These are phyloP conservation scores for Odontomyia ornata DNA, from an alignment of 2,888 invertebrate genomes.

Conservation along the genomic window DNA sequence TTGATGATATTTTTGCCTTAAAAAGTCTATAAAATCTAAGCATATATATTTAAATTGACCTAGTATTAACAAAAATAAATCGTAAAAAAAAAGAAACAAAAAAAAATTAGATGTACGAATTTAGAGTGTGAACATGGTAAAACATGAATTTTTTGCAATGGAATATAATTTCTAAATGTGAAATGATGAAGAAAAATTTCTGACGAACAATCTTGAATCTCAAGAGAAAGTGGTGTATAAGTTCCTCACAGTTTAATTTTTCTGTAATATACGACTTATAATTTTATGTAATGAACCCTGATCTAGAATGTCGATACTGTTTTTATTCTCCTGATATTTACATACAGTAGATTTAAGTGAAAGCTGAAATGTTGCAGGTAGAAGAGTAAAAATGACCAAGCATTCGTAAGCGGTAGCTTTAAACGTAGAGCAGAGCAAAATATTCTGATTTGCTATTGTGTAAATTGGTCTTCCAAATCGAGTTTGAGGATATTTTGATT, in stretches of 20 bases:
- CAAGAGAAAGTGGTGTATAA: conserved; percentile 57
- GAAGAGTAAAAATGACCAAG: no score
- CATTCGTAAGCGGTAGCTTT: no score
- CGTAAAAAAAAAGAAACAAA: conserved; percentile 41
- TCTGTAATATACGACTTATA: conserved; percentile 24
- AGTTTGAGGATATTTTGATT: no score
- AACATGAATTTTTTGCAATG: background rate
- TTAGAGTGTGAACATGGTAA: background rate
- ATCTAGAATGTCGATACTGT: no score
- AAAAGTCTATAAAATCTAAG: conserved; percentile 51
- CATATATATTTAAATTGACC: conserved; percentile 45
- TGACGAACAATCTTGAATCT: conserved; percentile 46
- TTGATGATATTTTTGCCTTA: conserved; percentile 55
- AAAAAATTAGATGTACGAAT: conserved; percentile 41
- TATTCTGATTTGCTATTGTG: no score
- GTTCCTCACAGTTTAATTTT: conserved; percentile 58
- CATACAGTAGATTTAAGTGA: no score
- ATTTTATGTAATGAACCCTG: background rate
- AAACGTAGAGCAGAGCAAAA: no score
- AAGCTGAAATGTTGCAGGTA: no score
- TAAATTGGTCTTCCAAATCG: no score
- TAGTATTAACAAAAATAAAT: conserved; percentile 44
- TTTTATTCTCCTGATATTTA: no score
- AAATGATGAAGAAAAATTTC: conserved; percentile 20
- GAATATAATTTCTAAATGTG: conserved; percentile 11